A percentile compares a stretch with the other conserved stretches of the same genome.
These are phyloP conservation scores for Spea hammondii DNA, from an alignment of 2,797 vertebrate species.

Conservation along the genomic window DNA sequence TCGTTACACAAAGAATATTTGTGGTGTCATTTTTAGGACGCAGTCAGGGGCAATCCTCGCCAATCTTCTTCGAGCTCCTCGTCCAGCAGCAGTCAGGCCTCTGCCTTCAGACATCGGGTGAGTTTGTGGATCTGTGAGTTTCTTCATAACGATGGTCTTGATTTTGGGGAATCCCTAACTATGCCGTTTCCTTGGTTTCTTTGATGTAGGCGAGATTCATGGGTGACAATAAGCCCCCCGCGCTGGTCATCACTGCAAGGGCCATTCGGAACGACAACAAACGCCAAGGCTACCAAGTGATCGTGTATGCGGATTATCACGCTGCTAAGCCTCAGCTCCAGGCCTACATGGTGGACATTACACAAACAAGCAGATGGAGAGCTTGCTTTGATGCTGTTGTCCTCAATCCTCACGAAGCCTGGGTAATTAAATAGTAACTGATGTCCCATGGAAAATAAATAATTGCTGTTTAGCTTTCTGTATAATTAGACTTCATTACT, in stretches of 20 bases:
- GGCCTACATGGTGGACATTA: constrained; percentile 70
- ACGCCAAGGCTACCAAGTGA: constrained; percentile 73
- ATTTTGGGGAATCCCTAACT: neutral
- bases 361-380: constrained; percentile 72
- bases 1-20: too few species aligned
- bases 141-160: neutral
- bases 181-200: neutral
- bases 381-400: constrained; percentile 75
- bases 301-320: constrained; percentile 66
- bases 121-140: neutral
- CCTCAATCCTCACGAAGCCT: constrained; percentile 74
- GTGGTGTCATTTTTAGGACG: too few species aligned
- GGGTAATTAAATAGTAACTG: constrained; percentile 62
- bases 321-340: constrained; percentile 65
- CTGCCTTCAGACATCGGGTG: neutral
- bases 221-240: constrained; percentile 62
- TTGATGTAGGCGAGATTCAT: constrained; percentile 70
- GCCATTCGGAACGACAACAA: constrained; percentile 67
- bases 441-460: neutral
- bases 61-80: constrained; percentile 15
- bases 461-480: neutral
- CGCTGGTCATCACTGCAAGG: constrained; percentile 66
- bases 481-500: neutral
- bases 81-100: neutral
- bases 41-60: neutral